A percentile compares a stretch with the other conserved stretches of the same genome.
Conservation (phyloP, 2,888 invertebrate genomes). For the Latheticus oryzae region DNA sequence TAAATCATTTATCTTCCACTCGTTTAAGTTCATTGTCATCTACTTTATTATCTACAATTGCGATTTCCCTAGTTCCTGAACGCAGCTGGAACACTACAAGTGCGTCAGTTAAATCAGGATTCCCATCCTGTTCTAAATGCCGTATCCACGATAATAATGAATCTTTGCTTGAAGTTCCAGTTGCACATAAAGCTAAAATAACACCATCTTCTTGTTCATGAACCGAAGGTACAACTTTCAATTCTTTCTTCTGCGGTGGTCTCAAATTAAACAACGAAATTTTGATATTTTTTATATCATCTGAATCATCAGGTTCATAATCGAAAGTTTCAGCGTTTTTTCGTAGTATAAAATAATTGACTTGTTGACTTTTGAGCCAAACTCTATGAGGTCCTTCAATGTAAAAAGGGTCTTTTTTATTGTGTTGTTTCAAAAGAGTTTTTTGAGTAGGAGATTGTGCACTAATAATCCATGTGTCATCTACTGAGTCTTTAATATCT, state of each 20-base stretch:
- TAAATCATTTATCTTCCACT: conserved; percentile 8
- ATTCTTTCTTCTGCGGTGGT: conserved; percentile 63
- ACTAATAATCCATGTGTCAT: conserved; percentile 93
- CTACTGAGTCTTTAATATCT: conserved; percentile 79
- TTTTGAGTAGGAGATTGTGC: conserved; percentile 84
- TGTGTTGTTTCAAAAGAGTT: conserved; percentile 75
- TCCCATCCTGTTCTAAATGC: conserved; percentile 79
- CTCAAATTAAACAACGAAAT: conserved; percentile 69
- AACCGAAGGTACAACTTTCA: conserved; percentile 71
- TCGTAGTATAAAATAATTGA: conserved; percentile 86
- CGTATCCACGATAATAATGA: conserved; percentile 94
- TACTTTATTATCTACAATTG: conserved; percentile 21
- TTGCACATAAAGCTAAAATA: conserved; percentile 88
- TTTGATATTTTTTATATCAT: conserved; percentile 79
- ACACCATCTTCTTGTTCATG: conserved; percentile 96
- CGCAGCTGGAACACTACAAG: conserved; percentile 88
- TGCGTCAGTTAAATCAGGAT: conserved; percentile 77
- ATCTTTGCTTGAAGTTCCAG: conserved; percentile 90
- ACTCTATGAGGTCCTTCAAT: conserved; percentile 88
- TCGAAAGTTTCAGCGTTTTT: conserved; percentile 73
- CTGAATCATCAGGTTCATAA: conserved; percentile 69
- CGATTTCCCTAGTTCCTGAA: conserved; percentile 69
- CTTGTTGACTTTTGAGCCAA: conserved; percentile 79
- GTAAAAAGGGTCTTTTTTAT: conserved; percentile 73
- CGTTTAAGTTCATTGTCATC: not conserved